A percentile compares a stretch with the other conserved stretches of the same genome.
Conservation (phyloP, 2,888 invertebrate species). For the Troides aeacus region DNA sequence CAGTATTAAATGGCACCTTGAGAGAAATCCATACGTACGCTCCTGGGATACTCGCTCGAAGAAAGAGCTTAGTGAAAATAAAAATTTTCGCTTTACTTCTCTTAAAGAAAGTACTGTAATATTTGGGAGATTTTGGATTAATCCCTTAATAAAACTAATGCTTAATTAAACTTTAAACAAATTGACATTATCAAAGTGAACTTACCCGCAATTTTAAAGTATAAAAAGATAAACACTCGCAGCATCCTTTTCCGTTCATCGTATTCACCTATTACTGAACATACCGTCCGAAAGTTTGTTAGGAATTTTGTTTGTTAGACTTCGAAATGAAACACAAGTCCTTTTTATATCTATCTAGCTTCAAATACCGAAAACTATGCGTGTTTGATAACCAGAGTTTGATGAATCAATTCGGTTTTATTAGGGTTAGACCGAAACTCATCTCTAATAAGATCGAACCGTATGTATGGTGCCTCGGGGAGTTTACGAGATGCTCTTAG, state of each 20-base stretch:
- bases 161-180: background rate
- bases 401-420: slow-evolving; percentile 18
- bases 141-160: background rate
- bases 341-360: background rate
- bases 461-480: slow-evolving; percentile 11
- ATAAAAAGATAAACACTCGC: background rate
- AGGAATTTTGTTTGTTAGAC: too few relatives aligned
- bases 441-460: slow-evolving; percentile 14
- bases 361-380: background rate
- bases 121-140: too few relatives aligned
- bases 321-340: too few relatives aligned
- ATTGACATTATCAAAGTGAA: too few relatives aligned
- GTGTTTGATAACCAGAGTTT: slow-evolving; percentile 7
- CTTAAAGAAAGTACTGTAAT: too few relatives aligned
- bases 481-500: slow-evolving; percentile 12
- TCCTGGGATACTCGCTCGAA: background rate
- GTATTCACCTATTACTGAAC: too few relatives aligned
- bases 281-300: too few relatives aligned
- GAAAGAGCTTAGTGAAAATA: background rate
- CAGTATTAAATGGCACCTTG: slow-evolving; percentile 14
- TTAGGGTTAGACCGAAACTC: slow-evolving; percentile 12
- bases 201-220: background rate
- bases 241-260: too few relatives aligned
- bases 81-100: too few relatives aligned
- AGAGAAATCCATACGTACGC: slow-evolving; percentile 9